phyloP scores from a whole-genome alignment of 2,797 vertebrate genomes.

The Sciurus vulgaris region DNA sequence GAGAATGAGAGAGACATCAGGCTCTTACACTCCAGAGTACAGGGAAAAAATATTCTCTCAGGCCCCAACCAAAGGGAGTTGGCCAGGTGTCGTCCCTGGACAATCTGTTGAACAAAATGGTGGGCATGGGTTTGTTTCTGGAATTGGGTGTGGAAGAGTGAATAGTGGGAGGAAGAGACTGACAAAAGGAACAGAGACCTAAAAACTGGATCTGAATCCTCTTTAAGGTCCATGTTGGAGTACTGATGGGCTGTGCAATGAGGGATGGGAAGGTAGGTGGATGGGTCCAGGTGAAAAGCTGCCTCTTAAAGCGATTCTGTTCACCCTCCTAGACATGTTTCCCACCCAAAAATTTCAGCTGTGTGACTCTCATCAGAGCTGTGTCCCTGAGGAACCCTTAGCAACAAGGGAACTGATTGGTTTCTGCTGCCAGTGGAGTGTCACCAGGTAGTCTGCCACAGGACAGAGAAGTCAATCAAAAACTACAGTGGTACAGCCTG shows the following conservation, averaged over 20 bases:
- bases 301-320: conserved; percentile 71
- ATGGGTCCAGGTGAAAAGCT: background rate
- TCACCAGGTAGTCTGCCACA: background rate
- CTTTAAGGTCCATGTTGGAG: background rate
- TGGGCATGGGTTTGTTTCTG: background rate
- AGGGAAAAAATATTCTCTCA: background rate
- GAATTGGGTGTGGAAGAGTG: background rate
- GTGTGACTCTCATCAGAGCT: background rate
- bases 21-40: background rate
- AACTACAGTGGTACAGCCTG: background rate
- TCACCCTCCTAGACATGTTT: background rate
- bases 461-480: background rate
- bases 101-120: background rate
- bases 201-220: background rate
- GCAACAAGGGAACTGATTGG: background rate
- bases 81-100: background rate
- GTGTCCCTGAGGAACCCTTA: background rate
- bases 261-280: background rate
- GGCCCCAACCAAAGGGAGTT: background rate
- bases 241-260: background rate
- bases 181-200: background rate
- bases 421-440: background rate
- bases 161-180: background rate
- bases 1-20: background rate
- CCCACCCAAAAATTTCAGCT: background rate